Evolutionary conservation across 2,113 vertebrate genomes (phyloP).

Genomic region (Hypanus sabinus): DNA sequence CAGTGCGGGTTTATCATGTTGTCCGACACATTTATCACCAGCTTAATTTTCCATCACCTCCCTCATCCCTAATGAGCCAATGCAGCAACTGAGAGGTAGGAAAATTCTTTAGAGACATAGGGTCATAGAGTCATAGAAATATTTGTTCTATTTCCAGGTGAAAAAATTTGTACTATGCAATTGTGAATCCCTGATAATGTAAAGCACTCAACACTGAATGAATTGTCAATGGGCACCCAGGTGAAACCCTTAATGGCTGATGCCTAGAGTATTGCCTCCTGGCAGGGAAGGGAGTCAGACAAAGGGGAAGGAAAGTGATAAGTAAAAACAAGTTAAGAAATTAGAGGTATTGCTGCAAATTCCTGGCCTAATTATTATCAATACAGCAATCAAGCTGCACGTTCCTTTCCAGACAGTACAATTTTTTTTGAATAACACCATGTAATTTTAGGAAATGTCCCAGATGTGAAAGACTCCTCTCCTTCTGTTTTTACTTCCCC

Average conservation of each 20-base stretch:
- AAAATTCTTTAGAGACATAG: neutral
- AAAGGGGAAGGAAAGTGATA: neutral
- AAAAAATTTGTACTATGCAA: neutral
- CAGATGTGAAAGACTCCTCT: constrained; percentile 50
- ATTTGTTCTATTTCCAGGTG: neutral
- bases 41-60: too few relatives aligned
- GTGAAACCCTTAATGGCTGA: neutral
- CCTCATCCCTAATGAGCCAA: neutral
- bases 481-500: constrained; percentile 61
- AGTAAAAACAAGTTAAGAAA: neutral
- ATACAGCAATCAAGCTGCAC: neutral
- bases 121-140: neutral
- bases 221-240: neutral
- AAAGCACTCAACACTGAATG: too few relatives aligned
- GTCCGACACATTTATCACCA: too few relatives aligned
- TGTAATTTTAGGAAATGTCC: constrained; percentile 57
- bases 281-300: neutral
- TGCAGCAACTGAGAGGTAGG: neutral
- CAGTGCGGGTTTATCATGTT: too few relatives aligned
- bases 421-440: constrained; percentile 66
- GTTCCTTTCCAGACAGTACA: neutral
- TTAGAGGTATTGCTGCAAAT: neutral
- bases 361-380: neutral
- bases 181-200: neutral
- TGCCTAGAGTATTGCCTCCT: neutral